phyloP scores from a whole-genome alignment of 2,797 vertebrate genomes.

The Taeniopygia guttata region DNA sequence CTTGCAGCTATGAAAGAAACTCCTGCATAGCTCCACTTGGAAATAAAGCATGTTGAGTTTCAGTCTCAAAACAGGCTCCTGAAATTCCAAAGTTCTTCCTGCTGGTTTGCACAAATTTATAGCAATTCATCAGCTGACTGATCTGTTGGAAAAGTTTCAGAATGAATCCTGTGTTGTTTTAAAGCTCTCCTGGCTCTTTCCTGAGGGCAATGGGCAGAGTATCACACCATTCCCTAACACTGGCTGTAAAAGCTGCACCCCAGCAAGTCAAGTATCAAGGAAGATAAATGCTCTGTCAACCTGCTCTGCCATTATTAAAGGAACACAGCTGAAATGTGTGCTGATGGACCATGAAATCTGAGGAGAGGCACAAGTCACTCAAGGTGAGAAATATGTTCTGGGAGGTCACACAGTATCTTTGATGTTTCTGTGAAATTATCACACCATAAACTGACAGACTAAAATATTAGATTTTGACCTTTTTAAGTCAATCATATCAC shows the following conservation, averaged over 20 bases:
- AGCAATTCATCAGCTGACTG: background rate
- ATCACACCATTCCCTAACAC: background rate
- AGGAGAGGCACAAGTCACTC: conserved; percentile 18
- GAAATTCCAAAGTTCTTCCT: background rate
- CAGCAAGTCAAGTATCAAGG: background rate
- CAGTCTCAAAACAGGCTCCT: background rate
- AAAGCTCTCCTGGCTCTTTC: conserved; percentile 4
- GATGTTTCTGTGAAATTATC: conserved; percentile 35
- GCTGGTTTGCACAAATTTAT: conserved; percentile 9
- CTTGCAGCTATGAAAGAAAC: background rate
- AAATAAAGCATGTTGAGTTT: background rate
- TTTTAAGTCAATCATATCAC: conserved; percentile 50
- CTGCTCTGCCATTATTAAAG: background rate
- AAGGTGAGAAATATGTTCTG: conserved; percentile 39
- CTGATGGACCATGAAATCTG: conserved; percentile 47
- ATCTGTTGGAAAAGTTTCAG: conserved; percentile 14
- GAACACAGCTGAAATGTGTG: conserved; percentile 3
- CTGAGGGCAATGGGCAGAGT: background rate
- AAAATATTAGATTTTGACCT: conserved; percentile 63
- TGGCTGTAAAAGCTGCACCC: background rate
- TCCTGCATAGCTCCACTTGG: background rate
- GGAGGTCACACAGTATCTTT: conserved; percentile 21
- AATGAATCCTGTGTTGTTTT: background rate
- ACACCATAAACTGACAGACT: conserved; percentile 41
- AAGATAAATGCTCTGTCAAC: conserved; percentile 57